Base-by-base conservation (phyloP, 1,140 invertebrate genomes). In the Monochamus saltuarius region DNA sequence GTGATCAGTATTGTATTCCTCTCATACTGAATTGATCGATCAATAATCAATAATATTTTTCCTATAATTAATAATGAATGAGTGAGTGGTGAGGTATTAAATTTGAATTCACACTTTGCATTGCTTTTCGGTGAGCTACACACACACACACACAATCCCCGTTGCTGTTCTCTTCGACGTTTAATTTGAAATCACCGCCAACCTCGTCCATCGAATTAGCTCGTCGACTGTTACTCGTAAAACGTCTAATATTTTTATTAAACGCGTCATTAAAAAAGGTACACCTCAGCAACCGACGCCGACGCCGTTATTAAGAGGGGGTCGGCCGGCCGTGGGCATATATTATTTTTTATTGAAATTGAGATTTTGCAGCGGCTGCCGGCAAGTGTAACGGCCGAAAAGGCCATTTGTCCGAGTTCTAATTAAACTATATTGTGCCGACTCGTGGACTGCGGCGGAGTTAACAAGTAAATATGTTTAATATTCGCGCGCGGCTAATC, bases 381-480 rank as follows among this genome's bases (percentile, higher is more conserved):
- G 50, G 58, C 58, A 54, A 60, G 58, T 47, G 58, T 57, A 46
- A 47, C 50, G 35, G 57, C 53, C 53, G 51, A 61, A 54, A 52
- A 43, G 43, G 53, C 59, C 52, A 54, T 61, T 61, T 46, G 59
- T 61, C 59, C 59, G 59, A 45, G 59, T 14, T 36, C 59, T 56
- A 56, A 61, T 61, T 61, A 61, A 61, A 61, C 59, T 45, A 54
- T 61, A 61, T 56, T 61, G 59, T 56, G 56, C 39, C 36, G 59
- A 52, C 47, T 52, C 43, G 59, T 61, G 42, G 59, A 47, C 51
- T 49, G 37, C 53, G 54, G 56, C 16, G 46, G 54, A 19, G 42
- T 45, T 56, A 62, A 62, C 60, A 54, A 62, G 60, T 62, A 62
- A 62, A 62, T 62, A 62, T 62, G 60, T 56, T 62, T 57, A 62